A percentile compares a stretch with the other conserved stretches of the same genome.
Evolutionary conservation across 35 echinoderm and acorn worm genomes (phyloP).

Genomic region (Heliocidaris tuberculata): DNA sequence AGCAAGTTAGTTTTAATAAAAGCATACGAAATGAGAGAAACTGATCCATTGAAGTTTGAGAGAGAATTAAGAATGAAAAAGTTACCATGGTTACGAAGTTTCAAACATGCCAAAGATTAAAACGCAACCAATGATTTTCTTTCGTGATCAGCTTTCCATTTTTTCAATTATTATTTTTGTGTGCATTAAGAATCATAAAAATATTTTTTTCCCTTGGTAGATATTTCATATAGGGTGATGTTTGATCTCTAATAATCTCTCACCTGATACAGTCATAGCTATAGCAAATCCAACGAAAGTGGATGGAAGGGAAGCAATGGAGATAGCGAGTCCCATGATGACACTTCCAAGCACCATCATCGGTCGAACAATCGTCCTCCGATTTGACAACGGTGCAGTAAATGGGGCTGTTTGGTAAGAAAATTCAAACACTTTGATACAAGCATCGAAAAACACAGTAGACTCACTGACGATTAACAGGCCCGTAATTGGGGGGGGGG

Average conservation of each 20-base stretch:
- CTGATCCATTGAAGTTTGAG: no score
- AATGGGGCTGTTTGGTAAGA: slow-evolving; percentile 11
- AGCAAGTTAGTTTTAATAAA: no score
- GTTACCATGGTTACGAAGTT: no score
- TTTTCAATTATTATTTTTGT: no score
- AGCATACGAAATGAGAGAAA: no score
- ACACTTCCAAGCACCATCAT: slow-evolving; percentile 27
- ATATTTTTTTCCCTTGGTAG: no score
- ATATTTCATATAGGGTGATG: no score
- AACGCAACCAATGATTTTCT: no score
- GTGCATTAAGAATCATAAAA: no score
- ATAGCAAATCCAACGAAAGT: slow-evolving; percentile 5
- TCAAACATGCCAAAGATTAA: no score
- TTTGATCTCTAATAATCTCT: background rate
- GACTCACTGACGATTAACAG: background rate
- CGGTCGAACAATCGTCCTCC: background rate
- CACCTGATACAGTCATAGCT: background rate
- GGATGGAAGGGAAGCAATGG: background rate
- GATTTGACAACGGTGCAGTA: background rate
- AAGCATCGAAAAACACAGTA: no score
- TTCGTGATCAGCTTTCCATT: no score
- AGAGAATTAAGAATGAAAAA: background rate
- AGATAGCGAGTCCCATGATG: slow-evolving; percentile 14
- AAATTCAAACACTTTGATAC: background rate
- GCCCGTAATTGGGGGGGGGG: background rate